Conservation (phyloP, 2,888 invertebrate genomes). For the Mythimna vitellina region DNA sequence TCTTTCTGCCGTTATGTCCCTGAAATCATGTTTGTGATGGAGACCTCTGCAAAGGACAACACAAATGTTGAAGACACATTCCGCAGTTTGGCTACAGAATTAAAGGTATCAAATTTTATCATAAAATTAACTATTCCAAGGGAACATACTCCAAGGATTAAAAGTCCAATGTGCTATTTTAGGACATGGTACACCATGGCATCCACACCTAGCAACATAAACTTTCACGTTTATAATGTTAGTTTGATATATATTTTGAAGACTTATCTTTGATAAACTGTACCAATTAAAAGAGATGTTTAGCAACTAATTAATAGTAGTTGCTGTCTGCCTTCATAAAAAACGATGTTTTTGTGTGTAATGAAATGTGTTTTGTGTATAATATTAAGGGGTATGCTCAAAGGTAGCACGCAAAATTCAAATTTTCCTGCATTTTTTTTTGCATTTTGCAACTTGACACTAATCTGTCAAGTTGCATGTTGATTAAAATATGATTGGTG, state of each 20-base stretch:
- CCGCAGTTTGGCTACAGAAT: slow-evolving; percentile 95
- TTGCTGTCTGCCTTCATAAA: background rate
- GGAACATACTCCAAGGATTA: too few relatives aligned
- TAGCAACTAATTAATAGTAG: background rate
- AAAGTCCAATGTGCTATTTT: too few relatives aligned
- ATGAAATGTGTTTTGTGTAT: background rate
- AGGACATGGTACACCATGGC: too few relatives aligned
- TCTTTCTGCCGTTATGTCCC: slow-evolving; percentile 96
- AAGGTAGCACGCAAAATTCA: too few relatives aligned
- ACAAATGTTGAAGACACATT: slow-evolving; percentile 97
- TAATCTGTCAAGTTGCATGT: too few relatives aligned
- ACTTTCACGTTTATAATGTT: too few relatives aligned
- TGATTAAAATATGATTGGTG: too few relatives aligned
- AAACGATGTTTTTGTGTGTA: background rate
- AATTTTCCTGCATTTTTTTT: too few relatives aligned
- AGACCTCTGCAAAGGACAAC: slow-evolving; percentile 97
- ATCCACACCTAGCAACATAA: too few relatives aligned
- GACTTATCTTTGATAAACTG: too few relatives aligned
- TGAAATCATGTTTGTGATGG: slow-evolving; percentile 96
- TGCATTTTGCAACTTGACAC: too few relatives aligned
- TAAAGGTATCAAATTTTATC: slow-evolving; percentile 91
- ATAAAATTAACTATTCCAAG: background rate
- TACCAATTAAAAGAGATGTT: background rate
- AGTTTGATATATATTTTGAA: background rate
- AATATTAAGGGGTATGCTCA: too few relatives aligned